phyloP scores from a whole-genome alignment of 2,888 invertebrate species.

The Thymelicus acteon region DNA sequence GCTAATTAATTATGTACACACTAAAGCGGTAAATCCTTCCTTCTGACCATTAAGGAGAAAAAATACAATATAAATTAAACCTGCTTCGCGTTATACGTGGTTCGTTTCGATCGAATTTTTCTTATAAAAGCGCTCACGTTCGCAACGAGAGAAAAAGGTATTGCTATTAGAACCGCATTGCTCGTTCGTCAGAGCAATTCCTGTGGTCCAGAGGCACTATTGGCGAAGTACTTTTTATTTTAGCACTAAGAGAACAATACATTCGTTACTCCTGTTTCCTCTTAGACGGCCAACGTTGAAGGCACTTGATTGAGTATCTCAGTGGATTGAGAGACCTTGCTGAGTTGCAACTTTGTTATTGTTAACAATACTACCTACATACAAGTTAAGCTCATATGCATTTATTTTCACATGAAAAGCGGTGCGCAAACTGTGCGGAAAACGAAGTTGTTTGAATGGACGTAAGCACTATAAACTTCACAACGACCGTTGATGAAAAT shows the following conservation, averaged over 20 bases:
- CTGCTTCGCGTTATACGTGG: constrained; percentile 43
- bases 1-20: neutral
- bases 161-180: constrained; percentile 73
- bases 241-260: constrained; percentile 74
- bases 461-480: constrained; percentile 59
- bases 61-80: constrained; percentile 43
- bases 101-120: constrained; percentile 54
- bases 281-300: constrained; percentile 56
- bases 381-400: constrained; percentile 49
- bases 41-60: constrained; percentile 26
- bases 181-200: constrained; percentile 76
- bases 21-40: neutral
- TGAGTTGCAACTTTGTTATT: constrained; percentile 40
- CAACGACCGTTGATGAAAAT: constrained; percentile 63
- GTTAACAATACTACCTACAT: constrained; percentile 46
- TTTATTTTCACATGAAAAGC: constrained; percentile 44
- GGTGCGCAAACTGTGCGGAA: constrained; percentile 52
- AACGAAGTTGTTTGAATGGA: constrained; percentile 56
- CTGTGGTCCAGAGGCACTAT: constrained; percentile 67
- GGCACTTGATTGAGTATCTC: constrained; percentile 70
- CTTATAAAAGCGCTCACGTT: constrained; percentile 59
- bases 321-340: constrained; percentile 50
- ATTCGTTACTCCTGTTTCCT: constrained; percentile 71
- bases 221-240: constrained; percentile 70
- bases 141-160: constrained; percentile 62